A percentile compares a stretch with the other conserved stretches of the same genome.
Evolutionary conservation across 1,140 invertebrate species (phyloP).

Genomic region (Arion vulgaris): DNA sequence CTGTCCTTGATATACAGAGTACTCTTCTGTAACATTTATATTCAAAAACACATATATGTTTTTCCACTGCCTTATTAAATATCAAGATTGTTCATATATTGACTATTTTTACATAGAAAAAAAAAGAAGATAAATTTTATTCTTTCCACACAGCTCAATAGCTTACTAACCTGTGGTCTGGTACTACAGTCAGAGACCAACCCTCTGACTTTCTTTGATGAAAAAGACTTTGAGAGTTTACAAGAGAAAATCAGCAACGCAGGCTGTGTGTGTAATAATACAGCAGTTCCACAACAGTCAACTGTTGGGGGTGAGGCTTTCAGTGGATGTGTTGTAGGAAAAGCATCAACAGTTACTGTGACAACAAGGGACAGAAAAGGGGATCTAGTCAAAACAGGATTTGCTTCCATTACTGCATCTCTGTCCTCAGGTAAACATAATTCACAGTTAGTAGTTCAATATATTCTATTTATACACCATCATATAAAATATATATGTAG

Average conservation of each 20-base stretch:
- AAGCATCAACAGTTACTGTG: conserved; percentile 68
- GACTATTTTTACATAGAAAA: no score
- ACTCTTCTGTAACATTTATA: no score
- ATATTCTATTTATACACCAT: no score
- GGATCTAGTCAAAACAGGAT: conserved; percentile 69
- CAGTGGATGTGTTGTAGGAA: conserved; percentile 66
- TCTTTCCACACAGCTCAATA: conserved; percentile 60
- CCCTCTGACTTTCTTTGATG: conserved; percentile 70
- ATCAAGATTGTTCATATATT: no score
- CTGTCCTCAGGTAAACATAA: conserved; percentile 30
- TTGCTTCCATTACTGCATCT: conserved; percentile 55
- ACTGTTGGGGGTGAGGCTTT: conserved; percentile 74
- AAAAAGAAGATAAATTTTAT: no score
- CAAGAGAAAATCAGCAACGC: conserved; percentile 68
- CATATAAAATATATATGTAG: no score
- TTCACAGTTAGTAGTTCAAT: no score
- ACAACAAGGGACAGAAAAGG: conserved; percentile 72
- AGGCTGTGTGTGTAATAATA: conserved; percentile 71
- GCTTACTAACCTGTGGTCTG: conserved; percentile 71
- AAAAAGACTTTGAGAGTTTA: conserved; percentile 63
- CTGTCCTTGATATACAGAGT: no score
- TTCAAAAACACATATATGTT: no score
- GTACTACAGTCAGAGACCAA: conserved; percentile 74
- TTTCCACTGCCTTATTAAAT: no score
- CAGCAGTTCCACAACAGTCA: conserved; percentile 72